Evolutionary conservation across 2,113 vertebrate species (phyloP), one percentile per base, ranked within the genome.

Genomic region (Diadophis punctatus): DNA sequence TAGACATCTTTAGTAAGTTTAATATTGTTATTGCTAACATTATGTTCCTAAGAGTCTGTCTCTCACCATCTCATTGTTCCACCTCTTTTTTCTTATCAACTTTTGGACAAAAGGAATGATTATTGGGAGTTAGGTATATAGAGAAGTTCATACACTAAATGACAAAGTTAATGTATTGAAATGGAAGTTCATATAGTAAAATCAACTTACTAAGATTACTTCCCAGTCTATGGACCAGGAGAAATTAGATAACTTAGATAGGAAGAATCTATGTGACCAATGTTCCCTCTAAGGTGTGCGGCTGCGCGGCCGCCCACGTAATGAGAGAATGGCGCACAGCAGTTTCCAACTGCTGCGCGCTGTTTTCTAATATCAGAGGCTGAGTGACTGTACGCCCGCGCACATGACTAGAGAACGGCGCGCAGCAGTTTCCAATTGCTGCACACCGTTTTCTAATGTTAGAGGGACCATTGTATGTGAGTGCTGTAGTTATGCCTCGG

Each of bases 21-120:
- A 55, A 53, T 5, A 0, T 80, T 0, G 0, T 68, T 89, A 87
- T 63, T 88, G 63, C 52, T 91, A 58, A 86, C 74, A 49, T 56
- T 90, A 25, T 80, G 1, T 90, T 93, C 89, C 86, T 49, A 30
- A 56, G 52, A 55, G 48, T 60, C 23, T 92, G 56, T 68, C 25
- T 60, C 88, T 90, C 84, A 51, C 56, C 49, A 60, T 89, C n/a
- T 90, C 48, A 2, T 48, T 0, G 48, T 52, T 87, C 86, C 14
- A 49, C 27, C 49, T 52, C 27, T 1, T 1, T 34, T 51, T 80
- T 74, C 90, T 49, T 2, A 56, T 20, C 51, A 90, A 68, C 34
- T 68, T 86, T 92, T 52, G 30, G 87, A 92, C 90, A 34, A 93
- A 58, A 39, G 56, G 91, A 88, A 48, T 92, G 22, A 48, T 14